phyloP scores from a whole-genome alignment of 2,113 vertebrate species.

The Pipa parva region DNA sequence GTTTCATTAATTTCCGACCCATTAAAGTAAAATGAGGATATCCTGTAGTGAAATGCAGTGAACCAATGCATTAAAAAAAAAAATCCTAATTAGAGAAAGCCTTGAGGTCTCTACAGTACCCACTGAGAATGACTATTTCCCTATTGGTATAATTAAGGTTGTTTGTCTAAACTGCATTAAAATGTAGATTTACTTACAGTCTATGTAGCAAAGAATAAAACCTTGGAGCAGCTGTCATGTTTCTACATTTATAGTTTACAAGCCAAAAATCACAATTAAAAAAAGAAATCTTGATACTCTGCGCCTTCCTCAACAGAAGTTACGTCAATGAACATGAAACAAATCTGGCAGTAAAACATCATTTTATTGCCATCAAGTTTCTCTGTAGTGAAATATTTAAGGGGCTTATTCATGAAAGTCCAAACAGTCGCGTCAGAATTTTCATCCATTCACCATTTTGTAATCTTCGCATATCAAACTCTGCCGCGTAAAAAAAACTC shows the following conservation, averaged over 20 bases:
- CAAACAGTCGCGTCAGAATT: too few relatives aligned
- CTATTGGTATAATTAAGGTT: not conserved
- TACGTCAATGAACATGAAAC: not conserved
- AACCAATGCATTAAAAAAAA: conserved; percentile 62
- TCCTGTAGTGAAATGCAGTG: conserved; percentile 68
- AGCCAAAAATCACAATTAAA: not conserved
- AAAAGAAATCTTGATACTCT: not conserved
- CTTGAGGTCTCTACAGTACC: not conserved
- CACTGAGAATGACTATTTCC: not conserved
- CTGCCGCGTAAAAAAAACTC: too few relatives aligned
- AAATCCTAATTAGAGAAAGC: conserved; percentile 51
- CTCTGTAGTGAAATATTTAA: too few relatives aligned
- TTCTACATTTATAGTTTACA: not conserved
- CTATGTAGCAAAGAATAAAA: not conserved
- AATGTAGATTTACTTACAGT: too few relatives aligned
- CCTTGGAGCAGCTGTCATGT: not conserved
- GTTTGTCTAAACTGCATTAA: not conserved
- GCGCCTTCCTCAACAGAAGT: not conserved
- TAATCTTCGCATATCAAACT: too few relatives aligned
- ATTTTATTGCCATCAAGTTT: too few relatives aligned
- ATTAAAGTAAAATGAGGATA: conserved; percentile 69
- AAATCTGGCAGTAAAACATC: not conserved
- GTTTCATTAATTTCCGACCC: conserved; percentile 70
- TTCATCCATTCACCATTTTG: too few relatives aligned
- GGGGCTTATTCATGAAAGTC: too few relatives aligned